These are phyloP conservation scores for Dynastes hyllus DNA, from an alignment of 2,888 invertebrate genomes.

Conservation along the genomic window DNA sequence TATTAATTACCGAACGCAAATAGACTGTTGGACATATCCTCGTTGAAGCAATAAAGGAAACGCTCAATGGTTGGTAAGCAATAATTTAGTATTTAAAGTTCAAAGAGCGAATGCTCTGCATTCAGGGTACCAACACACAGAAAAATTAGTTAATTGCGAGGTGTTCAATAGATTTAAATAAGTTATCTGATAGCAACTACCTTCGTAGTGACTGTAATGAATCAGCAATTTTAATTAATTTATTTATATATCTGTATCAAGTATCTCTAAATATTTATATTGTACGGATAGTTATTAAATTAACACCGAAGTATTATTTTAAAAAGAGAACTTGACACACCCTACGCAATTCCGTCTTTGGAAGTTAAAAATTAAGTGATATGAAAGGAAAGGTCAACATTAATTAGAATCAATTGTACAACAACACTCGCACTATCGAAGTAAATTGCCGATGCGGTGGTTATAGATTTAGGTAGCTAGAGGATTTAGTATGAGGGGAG, in stretches of 20 bases:
- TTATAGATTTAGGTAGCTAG: too few relatives aligned
- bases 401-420: too few relatives aligned
- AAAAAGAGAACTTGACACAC: too few relatives aligned
- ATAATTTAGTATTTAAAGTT: conserved; percentile 38
- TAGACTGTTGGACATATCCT: conserved; percentile 23
- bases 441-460: too few relatives aligned
- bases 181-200: background rate
- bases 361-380: too few relatives aligned
- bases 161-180: conserved; percentile 12
- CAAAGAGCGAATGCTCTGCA: conserved; percentile 26
- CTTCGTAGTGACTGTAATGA: conserved; percentile 7
- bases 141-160: conserved; percentile 34
- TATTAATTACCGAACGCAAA: conserved; percentile 27
- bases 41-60: conserved; percentile 47
- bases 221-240: conserved; percentile 22
- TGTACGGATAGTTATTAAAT: background rate
- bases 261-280: conserved; percentile 6
- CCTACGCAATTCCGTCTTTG: too few relatives aligned
- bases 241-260: background rate
- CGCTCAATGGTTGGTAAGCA: conserved; percentile 32
- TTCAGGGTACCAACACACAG: background rate
- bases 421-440: too few relatives aligned
- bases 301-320: background rate
- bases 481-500: too few relatives aligned
- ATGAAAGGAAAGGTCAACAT: too few relatives aligned